Base-by-base conservation (phyloP, 2,888 invertebrate genomes). In the Cerastis leucographa region DNA sequence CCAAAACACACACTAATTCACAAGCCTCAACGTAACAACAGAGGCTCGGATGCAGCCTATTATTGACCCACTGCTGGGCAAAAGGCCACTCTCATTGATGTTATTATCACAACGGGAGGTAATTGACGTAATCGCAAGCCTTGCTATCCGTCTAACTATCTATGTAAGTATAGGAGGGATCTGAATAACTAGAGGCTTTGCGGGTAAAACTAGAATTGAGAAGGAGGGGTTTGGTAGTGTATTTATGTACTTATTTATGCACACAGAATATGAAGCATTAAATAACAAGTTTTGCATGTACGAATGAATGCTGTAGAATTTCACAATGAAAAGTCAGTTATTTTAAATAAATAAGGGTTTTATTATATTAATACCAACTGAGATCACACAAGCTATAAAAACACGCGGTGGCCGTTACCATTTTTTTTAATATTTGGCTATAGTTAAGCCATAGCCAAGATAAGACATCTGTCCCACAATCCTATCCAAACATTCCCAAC, bases 51-150 rank as follows among this genome's bases (percentile, higher is more conserved):
- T 61, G 66, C 44, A 81, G 75, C 29, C 81, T 87, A 80, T 89
- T 80, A 89, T 90, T 88, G 89, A 90, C 88, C 89, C 72, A 90
- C 84, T 87, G 85, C 80, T 88, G 80, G 76, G 81, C 78, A 85
- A 88, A 78, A 89, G 80, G 86, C 89, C 81, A 87, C 80, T 87
- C 84, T 80, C 81, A 87, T 87, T 87, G 88, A 81, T 83, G 85
- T 86, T 87, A 91, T 90, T 91, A 91, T 83, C 87, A 76, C 87
- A 89, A 90, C 87, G 87, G 91, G 85, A 88, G 77, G 87, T 90
- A 91, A 91, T 91, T 89, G 89, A 83, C 77, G 81, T 88, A 89
- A 91, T 86, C 84, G 85, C 83, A 76, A 84, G 85, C 71, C 84
- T 84, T 77, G 82, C 79, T 85, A 85, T 88, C 87, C 76, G 44